phyloP scores from a whole-genome alignment of 2,888 invertebrate species.

The Aspidiotus destructor region DNA sequence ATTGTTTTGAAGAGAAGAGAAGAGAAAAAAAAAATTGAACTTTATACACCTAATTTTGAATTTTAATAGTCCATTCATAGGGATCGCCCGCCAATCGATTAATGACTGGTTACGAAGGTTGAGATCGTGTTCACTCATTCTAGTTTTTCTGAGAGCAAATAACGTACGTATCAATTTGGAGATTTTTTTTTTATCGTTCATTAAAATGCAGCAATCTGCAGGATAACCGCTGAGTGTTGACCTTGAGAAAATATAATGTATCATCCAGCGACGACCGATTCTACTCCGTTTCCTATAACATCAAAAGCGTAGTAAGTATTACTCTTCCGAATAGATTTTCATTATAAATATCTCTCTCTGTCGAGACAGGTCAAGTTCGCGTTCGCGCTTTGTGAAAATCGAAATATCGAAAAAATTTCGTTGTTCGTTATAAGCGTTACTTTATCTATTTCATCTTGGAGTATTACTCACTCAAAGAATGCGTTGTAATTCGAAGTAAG shows the following conservation, averaged over 20 bases:
- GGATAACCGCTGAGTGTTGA: slow-evolving; percentile 21
- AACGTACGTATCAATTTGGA: neutral
- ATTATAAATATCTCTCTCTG: slow-evolving; percentile 20
- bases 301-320: slow-evolving; percentile 8
- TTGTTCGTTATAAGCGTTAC: neutral
- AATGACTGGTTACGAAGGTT: slow-evolving; percentile 7
- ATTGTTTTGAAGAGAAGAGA: too few species aligned
- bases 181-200: slow-evolving; percentile 18
- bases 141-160: slow-evolving; percentile 7
- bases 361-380: slow-evolving; percentile 25
- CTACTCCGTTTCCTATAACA: slow-evolving; percentile 18
- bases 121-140: neutral
- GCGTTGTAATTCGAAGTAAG: too few species aligned
- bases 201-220: slow-evolving; percentile 25
- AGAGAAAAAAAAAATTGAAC: too few species aligned
- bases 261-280: slow-evolving; percentile 16
- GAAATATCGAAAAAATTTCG: slow-evolving; percentile 6
- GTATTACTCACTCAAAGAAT: too few species aligned
- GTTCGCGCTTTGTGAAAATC: slow-evolving; percentile 24
- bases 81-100: too few species aligned
- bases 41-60: too few species aligned
- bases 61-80: too few species aligned
- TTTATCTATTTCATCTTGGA: too few species aligned
- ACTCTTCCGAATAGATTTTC: slow-evolving; percentile 25
- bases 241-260: slow-evolving; percentile 16